A percentile compares a stretch with the other conserved stretches of the same genome.
phyloP scores from a whole-genome alignment of 1,140 invertebrate genomes.

The Varroa destructor region DNA sequence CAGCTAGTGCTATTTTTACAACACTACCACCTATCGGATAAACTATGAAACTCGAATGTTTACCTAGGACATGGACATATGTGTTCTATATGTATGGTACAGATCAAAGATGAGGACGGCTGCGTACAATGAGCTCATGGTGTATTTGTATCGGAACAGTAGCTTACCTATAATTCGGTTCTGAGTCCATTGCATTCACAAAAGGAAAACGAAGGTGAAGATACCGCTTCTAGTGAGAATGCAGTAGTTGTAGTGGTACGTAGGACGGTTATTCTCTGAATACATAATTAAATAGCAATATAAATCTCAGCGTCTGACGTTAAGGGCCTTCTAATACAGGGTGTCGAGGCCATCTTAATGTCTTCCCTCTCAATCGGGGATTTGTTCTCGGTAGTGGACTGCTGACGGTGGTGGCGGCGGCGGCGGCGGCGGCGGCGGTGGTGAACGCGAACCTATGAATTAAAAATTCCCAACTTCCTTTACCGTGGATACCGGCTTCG shows the following conservation, averaged over 20 bases:
- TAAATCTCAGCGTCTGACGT: slow-evolving; percentile 16
- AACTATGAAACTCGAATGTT: too few relatives aligned
- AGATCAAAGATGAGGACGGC: too few relatives aligned
- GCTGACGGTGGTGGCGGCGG: neutral
- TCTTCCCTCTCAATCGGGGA: too few relatives aligned
- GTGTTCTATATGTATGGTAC: too few relatives aligned
- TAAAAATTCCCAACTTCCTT: slow-evolving; percentile 16
- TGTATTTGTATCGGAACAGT: too few relatives aligned
- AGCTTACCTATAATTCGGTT: neutral
- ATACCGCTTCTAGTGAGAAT: neutral
- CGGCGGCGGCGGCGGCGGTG: slow-evolving; percentile 11
- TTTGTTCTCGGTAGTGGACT: neutral
- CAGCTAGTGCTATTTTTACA: too few relatives aligned
- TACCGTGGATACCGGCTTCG: neutral
- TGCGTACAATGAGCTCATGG: too few relatives aligned
- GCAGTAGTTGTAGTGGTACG: too few relatives aligned
- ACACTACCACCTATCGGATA: too few relatives aligned
- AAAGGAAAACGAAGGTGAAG: neutral
- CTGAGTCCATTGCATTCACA: slow-evolving; percentile 1
- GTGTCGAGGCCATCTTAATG: too few relatives aligned
- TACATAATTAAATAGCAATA: slow-evolving; percentile 28
- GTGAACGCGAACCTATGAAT: slow-evolving; percentile 22
- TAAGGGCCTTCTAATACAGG: neutral
- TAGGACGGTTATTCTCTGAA: slow-evolving; percentile 4
- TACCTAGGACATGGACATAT: too few relatives aligned